Evolutionary conservation across 2,888 invertebrate species (phyloP).

Genomic region (Platycnemis pennipes): DNA sequence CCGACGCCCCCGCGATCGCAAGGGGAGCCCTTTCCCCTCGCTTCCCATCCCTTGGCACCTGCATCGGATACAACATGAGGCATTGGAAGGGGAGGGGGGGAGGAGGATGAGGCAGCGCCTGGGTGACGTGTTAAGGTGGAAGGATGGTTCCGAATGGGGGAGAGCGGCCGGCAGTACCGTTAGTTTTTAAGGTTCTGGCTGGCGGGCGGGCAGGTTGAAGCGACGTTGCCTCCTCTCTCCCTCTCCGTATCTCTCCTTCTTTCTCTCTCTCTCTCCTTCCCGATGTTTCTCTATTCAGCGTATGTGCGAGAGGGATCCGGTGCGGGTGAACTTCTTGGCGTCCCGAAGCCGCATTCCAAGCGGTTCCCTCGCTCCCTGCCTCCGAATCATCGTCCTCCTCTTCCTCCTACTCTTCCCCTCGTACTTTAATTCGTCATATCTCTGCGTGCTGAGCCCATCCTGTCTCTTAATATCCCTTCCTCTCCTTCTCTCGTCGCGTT

Average conservation of each 20-base stretch:
- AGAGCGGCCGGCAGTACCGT: slow-evolving; percentile 24
- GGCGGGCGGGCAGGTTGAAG: slow-evolving; percentile 5
- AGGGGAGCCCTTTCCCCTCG: no score
- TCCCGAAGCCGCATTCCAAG: background rate
- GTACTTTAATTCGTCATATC: no score
- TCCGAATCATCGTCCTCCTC: background rate
- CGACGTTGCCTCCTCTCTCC: slow-evolving; percentile 34
- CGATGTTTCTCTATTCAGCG: no score
- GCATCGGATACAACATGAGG: background rate
- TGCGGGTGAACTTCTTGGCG: background rate
- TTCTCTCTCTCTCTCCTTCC: background rate
- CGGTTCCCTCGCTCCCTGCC: background rate
- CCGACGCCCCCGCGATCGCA: slow-evolving; percentile 8
- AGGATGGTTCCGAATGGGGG: slow-evolving; percentile 37
- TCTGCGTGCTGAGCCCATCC: no score
- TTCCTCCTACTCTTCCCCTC: background rate
- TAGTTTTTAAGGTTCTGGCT: slow-evolving; percentile 35
- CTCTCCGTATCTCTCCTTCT: background rate
- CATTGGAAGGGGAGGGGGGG: background rate
- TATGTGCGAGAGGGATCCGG: background rate
- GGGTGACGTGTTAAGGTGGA: slow-evolving; percentile 40
- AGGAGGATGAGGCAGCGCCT: background rate
- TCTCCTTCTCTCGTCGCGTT: no score
- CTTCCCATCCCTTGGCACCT: no score
- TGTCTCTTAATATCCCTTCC: no score